These are phyloP conservation scores for Operophtera brumata DNA, from an alignment of 2,888 invertebrate species.

Conservation along the genomic window DNA sequence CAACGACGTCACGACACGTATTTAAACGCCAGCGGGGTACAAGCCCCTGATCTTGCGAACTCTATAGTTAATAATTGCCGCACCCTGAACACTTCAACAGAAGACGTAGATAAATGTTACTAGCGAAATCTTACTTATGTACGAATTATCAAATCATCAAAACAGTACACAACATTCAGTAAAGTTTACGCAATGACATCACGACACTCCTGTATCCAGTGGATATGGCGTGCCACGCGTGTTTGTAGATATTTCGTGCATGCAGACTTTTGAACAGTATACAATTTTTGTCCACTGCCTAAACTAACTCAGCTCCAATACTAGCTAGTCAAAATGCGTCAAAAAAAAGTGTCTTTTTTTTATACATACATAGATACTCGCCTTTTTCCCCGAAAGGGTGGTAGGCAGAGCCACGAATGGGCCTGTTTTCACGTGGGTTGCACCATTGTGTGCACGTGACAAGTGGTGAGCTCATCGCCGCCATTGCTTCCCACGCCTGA, in stretches of 20 bases:
- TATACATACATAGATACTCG: too few species aligned
- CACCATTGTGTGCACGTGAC: too few species aligned
- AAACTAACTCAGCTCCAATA: not conserved
- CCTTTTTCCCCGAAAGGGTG: too few species aligned
- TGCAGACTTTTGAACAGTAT: not conserved
- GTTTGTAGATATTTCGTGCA: not conserved
- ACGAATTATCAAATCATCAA: not conserved
- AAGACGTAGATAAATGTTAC: not conserved
- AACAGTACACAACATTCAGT: not conserved
- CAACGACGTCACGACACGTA: constrained; percentile 39
- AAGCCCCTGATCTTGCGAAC: constrained; percentile 12
- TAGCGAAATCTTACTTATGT: not conserved
- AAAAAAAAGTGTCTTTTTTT: too few species aligned
- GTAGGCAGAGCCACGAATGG: too few species aligned
- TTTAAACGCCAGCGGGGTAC: constrained; percentile 28
- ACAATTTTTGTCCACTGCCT: not conserved
- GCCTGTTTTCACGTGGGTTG: too few species aligned
- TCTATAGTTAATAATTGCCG: not conserved
- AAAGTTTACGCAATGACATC: not conserved
- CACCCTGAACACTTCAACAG: not conserved
- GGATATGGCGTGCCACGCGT: not conserved
- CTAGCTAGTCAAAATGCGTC: too few species aligned
- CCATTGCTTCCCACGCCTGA: too few species aligned
- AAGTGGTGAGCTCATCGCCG: too few species aligned
- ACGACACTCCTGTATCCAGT: not conserved